A percentile compares a stretch with the other conserved stretches of the same genome.
Conservation (phyloP, 2,888 invertebrate species). For the Ernsta delagoae region DNA sequence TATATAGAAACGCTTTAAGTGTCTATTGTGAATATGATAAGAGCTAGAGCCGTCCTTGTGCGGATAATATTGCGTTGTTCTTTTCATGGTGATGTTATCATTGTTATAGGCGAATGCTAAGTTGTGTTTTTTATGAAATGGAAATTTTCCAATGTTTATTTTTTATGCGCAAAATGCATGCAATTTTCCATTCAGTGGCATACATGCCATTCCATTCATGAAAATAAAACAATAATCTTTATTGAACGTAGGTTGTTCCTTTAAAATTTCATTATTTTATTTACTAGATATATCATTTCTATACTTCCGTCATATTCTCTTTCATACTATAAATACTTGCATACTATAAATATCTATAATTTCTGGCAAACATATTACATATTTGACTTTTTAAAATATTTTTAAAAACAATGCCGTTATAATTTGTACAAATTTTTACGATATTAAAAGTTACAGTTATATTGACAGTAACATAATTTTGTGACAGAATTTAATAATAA, state of each 20-base stretch:
- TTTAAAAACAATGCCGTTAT: neutral
- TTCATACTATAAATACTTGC: no score
- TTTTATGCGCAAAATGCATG: conserved; percentile 3
- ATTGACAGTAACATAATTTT: neutral
- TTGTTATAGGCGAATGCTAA: conserved; percentile 32
- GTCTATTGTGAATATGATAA: conserved; percentile 17
- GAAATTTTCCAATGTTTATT: conserved; percentile 3
- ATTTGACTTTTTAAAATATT: no score
- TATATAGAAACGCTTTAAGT: conserved; percentile 31
- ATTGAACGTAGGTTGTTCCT: neutral
- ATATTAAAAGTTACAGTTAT: neutral
- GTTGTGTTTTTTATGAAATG: conserved; percentile 23
- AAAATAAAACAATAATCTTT: neutral
- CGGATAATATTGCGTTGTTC: conserved; percentile 2
- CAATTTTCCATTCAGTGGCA: conserved; percentile 11
- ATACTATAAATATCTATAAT: no score
- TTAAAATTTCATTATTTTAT: neutral
- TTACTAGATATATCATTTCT: neutral
- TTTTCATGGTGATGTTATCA: conserved; percentile 19
- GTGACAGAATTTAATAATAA: no score
- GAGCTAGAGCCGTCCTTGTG: no score
- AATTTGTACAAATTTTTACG: neutral
- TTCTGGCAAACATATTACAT: no score
- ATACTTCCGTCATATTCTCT: neutral
- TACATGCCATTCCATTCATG: neutral